phyloP scores from a whole-genome alignment of 2,797 vertebrate genomes.

The Scyliorhinus canicula region DNA sequence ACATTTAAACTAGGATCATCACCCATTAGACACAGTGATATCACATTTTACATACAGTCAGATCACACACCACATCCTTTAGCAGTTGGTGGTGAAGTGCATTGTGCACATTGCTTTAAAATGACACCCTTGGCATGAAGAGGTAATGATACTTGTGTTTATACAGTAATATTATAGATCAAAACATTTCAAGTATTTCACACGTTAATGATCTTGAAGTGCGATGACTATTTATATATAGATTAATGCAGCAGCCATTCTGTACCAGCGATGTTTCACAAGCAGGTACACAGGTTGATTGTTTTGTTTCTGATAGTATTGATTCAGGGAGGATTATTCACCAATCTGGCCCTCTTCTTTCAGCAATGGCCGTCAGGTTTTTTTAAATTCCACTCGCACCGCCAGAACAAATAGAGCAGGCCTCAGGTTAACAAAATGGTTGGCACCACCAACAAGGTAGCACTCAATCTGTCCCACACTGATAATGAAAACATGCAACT shows the following conservation, averaged over 20 bases:
- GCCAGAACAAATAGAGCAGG: neutral
- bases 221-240: neutral
- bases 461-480: neutral
- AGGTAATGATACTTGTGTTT: neutral
- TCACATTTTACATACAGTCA: neutral
- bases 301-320: neutral
- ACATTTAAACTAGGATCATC: neutral
- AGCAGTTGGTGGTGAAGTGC: neutral
- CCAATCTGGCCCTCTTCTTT: neutral
- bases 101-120: neutral
- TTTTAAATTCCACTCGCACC: neutral
- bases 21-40: neutral
- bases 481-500: neutral
- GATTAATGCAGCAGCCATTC: neutral
- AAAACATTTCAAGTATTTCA: neutral
- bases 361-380: no score
- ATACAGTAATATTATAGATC: neutral
- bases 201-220: neutral
- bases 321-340: neutral
- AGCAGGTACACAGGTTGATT: neutral
- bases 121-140: neutral
- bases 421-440: neutral
- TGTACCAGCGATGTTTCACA: neutral
- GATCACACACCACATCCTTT: neutral
- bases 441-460: neutral